These are phyloP conservation scores for Bubalus kerabau DNA, from an alignment of 2,113 vertebrate species.

Conservation along the genomic window DNA sequence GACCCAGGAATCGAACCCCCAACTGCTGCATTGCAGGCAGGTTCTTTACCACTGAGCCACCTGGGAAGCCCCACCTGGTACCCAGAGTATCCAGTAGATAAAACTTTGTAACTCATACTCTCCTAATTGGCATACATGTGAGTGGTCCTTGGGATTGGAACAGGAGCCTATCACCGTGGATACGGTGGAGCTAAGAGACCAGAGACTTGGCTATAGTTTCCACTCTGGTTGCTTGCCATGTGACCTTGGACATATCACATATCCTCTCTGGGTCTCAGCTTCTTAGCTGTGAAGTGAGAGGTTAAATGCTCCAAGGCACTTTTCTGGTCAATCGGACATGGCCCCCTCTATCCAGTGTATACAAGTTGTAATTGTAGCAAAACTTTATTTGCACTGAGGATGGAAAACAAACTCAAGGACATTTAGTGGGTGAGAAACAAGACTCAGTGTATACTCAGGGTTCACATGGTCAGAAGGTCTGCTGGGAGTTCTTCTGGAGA, in stretches of 20 bases:
- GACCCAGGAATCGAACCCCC: not conserved
- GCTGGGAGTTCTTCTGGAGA: not conserved
- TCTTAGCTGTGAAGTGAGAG: not conserved
- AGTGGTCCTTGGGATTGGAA: not conserved
- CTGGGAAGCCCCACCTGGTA: not conserved
- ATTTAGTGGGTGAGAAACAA: not conserved
- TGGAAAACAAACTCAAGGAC: not conserved
- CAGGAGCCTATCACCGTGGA: not conserved
- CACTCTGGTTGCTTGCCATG: not conserved
- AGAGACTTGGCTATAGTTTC: not conserved
- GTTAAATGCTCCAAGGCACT: not conserved
- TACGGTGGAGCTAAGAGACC: not conserved
- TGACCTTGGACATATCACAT: not conserved
- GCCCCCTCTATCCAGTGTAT: not conserved
- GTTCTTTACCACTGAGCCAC: not conserved
- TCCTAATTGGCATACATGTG: too few relatives aligned
- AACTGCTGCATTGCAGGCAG: not conserved
- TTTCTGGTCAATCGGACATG: not conserved
- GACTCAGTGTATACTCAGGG: not conserved
- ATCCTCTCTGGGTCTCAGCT: not conserved
- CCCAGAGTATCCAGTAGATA: not conserved
- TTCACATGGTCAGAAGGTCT: rapidly evolving
- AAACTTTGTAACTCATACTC: not conserved
- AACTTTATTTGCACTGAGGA: not conserved
- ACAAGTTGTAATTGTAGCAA: not conserved